Conservation (phyloP, 2,113 vertebrate species). For the Paradisaea rubra region DNA sequence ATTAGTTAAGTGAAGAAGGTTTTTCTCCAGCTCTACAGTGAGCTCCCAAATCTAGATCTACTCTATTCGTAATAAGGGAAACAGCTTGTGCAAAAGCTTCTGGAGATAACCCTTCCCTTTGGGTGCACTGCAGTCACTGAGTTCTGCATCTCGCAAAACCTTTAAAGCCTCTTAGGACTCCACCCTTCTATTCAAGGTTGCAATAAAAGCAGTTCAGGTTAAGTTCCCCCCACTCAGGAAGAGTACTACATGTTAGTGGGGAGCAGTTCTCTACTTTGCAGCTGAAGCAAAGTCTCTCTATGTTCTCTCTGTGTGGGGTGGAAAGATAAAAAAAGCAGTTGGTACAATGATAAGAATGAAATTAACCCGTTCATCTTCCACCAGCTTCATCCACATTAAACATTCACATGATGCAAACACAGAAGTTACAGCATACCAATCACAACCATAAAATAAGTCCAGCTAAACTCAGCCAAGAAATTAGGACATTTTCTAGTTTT, state of each 20-base stretch:
- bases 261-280: neutral
- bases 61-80: neutral
- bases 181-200: neutral
- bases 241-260: rapidly evolving
- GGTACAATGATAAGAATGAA: neutral
- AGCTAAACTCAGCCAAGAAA: neutral
- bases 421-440: neutral
- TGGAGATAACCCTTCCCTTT: neutral
- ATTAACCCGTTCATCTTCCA: neutral
- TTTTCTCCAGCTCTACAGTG: neutral
- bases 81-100: neutral
- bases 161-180: neutral
- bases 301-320: rapidly evolving
- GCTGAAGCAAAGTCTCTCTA: neutral
- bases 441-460: neutral
- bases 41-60: neutral
- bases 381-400: neutral
- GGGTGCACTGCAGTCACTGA: neutral
- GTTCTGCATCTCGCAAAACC: neutral
- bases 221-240: neutral
- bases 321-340: neutral
- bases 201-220: neutral
- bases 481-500: neutral
- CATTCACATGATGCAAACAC: neutral
- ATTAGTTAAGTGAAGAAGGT: neutral